Percentiles rank a stretch among this genome's conserved stretches.
Conservation (phyloP, 2,797 vertebrate species). For the Xiphophorus birchmanni region DNA sequence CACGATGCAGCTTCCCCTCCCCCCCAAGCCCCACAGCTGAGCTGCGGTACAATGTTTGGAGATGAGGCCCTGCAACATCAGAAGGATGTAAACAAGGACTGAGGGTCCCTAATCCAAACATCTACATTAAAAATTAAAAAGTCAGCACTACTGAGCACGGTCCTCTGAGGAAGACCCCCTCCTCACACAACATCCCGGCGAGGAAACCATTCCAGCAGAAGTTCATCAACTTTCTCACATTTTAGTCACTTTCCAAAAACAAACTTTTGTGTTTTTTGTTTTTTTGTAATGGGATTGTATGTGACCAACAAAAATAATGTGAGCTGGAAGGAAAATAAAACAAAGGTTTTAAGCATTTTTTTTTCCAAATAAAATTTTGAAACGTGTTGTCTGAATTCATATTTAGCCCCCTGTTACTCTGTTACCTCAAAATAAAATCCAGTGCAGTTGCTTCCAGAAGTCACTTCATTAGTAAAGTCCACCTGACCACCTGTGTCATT, state of each 20-base stretch:
- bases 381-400: not conserved
- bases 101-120: constrained; percentile 72
- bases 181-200: constrained; percentile 53
- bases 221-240: not conserved
- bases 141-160: constrained; percentile 62
- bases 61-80: constrained; percentile 71
- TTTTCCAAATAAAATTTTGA: not conserved
- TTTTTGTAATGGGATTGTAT: not conserved
- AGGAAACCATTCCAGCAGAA: constrained; percentile 42
- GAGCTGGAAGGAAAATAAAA: not conserved
- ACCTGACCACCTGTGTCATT: not conserved
- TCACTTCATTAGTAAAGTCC: not conserved
- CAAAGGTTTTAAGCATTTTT: not conserved
- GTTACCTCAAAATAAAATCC: not conserved
- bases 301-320: not conserved
- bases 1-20: not conserved
- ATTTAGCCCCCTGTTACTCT: not conserved
- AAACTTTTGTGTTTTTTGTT: not conserved
- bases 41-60: constrained; percentile 54
- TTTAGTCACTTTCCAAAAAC: not conserved
- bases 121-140: constrained; percentile 79
- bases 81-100: constrained; percentile 74
- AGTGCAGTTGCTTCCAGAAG: not conserved
- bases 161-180: constrained; percentile 60
- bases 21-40: not conserved